Percentiles rank a stretch among this genome's conserved stretches.
Conservation (phyloP, 1,140 invertebrate species). For the Solen grandis region DNA sequence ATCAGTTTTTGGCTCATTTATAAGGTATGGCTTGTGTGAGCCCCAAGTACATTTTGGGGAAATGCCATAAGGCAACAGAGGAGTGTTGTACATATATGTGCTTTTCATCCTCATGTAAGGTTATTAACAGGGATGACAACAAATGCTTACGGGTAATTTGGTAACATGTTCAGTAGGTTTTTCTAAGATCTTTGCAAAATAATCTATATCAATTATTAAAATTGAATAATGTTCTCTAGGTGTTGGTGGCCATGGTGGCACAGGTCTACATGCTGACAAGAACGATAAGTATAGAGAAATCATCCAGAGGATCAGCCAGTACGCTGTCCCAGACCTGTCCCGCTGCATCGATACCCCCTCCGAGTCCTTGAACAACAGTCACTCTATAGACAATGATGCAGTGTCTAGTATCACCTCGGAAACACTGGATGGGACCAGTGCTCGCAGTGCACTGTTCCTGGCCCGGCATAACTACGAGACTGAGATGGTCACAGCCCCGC, state of each 20-base stretch:
- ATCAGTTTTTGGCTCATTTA: no score
- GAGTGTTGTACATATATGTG: no score
- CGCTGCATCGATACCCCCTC: constrained; percentile 60
- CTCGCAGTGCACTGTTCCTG: background rate
- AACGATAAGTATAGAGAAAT: constrained; percentile 81
- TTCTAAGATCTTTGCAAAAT: no score
- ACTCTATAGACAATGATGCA: constrained; percentile 20
- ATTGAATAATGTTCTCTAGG: constrained; percentile 67
- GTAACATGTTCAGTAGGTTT: no score
- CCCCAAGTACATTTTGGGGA: no score
- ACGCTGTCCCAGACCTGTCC: constrained; percentile 64
- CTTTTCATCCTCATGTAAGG: no score
- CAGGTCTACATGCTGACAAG: constrained; percentile 80
- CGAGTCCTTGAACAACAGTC: constrained; percentile 29
- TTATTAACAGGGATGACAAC: no score
- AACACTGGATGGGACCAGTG: constrained; percentile 9
- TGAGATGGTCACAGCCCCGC: background rate
- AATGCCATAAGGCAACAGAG: no score
- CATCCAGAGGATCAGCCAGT: constrained; percentile 71
- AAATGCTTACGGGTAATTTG: no score
- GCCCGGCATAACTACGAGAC: background rate
- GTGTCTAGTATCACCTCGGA: constrained; percentile 1
- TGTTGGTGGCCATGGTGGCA: constrained; percentile 82
- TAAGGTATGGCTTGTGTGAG: no score
- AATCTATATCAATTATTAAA: no score